Conservation (phyloP, 2,888 invertebrate species). For the Idaea biselata region DNA sequence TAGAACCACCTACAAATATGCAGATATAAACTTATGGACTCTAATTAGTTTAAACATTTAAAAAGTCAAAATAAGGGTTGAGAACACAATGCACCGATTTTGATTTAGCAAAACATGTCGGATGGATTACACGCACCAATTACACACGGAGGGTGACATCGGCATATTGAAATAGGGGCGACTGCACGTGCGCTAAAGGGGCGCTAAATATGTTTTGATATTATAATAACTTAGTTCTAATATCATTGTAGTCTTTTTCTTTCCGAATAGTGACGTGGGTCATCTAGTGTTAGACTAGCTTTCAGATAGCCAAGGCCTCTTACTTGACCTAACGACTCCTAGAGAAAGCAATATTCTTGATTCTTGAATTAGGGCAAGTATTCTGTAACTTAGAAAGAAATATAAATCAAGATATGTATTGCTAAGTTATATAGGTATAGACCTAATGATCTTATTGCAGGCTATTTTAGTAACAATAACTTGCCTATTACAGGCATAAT, state of each 20-base stretch:
- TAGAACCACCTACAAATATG: neutral
- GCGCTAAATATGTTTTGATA: conserved; percentile 69
- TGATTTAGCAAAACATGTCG: conserved; percentile 75
- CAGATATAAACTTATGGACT: neutral
- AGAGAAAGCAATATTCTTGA: too few species aligned
- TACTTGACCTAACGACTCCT: too few species aligned
- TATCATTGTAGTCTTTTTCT: conserved; percentile 26
- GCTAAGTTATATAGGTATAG: too few species aligned
- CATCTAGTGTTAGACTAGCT: too few species aligned
- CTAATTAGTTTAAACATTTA: conserved; percentile 10
- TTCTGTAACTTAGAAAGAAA: too few species aligned
- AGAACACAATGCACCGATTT: neutral
- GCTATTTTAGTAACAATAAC: too few species aligned
- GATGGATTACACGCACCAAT: conserved; percentile 75
- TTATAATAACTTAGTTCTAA: conserved; percentile 57
- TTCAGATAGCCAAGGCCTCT: too few species aligned
- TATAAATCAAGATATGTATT: too few species aligned
- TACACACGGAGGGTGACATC: conserved; percentile 44
- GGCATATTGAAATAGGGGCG: conserved; percentile 46
- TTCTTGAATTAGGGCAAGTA: too few species aligned
- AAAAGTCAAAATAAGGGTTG: conserved; percentile 31
- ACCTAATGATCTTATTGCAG: too few species aligned
- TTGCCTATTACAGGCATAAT: too few species aligned
- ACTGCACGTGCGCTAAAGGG: conserved; percentile 57
- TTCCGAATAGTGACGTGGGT: too few species aligned